Conservation (phyloP, 2,888 invertebrate species). For the Orchesella flavescens region DNA sequence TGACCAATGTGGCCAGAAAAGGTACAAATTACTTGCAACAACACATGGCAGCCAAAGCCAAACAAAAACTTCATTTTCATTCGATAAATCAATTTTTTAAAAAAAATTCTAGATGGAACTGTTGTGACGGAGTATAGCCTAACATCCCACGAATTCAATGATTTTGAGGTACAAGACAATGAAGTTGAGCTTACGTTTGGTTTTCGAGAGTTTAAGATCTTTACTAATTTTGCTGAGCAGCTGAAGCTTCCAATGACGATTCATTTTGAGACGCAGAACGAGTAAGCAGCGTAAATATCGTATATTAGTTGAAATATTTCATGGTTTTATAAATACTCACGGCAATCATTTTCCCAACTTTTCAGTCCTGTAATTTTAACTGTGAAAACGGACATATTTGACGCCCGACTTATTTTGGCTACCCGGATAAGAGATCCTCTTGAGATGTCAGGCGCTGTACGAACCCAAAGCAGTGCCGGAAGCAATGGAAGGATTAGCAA, state of each 20-base stretch:
- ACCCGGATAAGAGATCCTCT: conserved; percentile 32
- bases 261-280: conserved; percentile 56
- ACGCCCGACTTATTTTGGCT: conserved; percentile 54
- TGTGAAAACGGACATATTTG: conserved; percentile 52
- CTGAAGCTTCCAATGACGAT: too few species aligned
- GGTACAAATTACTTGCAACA: conserved; percentile 54
- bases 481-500: conserved; percentile 46
- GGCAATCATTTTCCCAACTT: not conserved
- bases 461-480: not conserved
- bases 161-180: conserved; percentile 56
- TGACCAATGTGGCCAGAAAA: conserved; percentile 66
- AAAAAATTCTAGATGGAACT: conserved; percentile 64
- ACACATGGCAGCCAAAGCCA: too few species aligned
- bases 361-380: conserved; percentile 59
- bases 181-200: too few species aligned
- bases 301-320: too few species aligned
- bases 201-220: too few species aligned
- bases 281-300: conserved; percentile 58
- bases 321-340: too few species aligned
- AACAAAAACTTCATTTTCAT: not conserved
- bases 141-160: conserved; percentile 65
- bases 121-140: conserved; percentile 68
- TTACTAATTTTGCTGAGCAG: too few species aligned
- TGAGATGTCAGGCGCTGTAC: not conserved
- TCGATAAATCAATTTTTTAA: not conserved